phyloP scores from a whole-genome alignment of 2,797 vertebrate genomes.

The Danionella dracula region DNA sequence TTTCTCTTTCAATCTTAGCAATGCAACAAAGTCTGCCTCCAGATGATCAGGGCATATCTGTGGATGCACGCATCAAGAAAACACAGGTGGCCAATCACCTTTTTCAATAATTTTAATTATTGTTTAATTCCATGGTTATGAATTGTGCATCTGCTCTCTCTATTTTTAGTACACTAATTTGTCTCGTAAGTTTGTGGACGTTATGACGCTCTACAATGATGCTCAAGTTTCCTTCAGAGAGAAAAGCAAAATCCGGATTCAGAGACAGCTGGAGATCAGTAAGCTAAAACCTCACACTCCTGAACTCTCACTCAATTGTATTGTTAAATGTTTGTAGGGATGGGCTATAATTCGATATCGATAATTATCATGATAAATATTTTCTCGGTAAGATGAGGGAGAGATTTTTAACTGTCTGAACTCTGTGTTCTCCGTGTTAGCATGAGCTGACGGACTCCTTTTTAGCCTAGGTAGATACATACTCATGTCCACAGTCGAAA shows the following conservation, averaged over 20 bases:
- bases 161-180: constrained; percentile 82
- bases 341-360: too few relatives aligned
- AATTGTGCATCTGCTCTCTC: background rate
- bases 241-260: constrained; percentile 90
- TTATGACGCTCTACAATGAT: constrained; percentile 91
- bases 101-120: background rate
- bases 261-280: constrained; percentile 97
- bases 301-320: background rate
- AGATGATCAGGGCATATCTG: constrained; percentile 75
- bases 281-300: constrained; percentile 48
- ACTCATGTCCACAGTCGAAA: too few relatives aligned
- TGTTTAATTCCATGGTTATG: background rate
- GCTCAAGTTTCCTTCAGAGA: constrained; percentile 91
- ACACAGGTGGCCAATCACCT: constrained; percentile 75
- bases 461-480: too few relatives aligned
- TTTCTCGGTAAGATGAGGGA: too few relatives aligned
- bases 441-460: too few relatives aligned
- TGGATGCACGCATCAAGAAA: constrained; percentile 87
- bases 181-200: constrained; percentile 91
- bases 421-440: too few relatives aligned
- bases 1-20: constrained; percentile 57
- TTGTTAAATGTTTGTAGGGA: too few relatives aligned
- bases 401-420: too few relatives aligned
- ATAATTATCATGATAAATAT: too few relatives aligned
- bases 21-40: constrained; percentile 82